These are phyloP conservation scores for Puma concolor DNA, from an alignment of 2,113 vertebrate species.

Conservation along the genomic window DNA sequence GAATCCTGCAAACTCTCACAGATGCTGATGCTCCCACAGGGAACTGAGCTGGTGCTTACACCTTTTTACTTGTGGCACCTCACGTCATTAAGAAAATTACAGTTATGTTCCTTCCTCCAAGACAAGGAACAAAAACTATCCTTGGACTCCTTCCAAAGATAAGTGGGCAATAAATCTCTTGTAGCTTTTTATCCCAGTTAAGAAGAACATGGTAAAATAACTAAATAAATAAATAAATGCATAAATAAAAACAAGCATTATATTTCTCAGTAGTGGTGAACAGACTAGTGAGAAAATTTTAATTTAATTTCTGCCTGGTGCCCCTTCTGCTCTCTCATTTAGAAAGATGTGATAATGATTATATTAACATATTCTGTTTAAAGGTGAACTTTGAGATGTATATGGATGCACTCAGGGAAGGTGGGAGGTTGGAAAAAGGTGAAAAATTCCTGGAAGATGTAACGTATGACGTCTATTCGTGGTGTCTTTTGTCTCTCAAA, in stretches of 20 bases:
- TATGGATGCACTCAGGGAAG: not conserved
- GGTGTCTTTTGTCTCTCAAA: not conserved
- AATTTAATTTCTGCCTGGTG: not conserved
- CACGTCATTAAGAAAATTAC: constrained; percentile 75
- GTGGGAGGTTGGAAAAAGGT: not conserved
- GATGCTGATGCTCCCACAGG: constrained; percentile 46
- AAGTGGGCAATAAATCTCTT: constrained; percentile 45
- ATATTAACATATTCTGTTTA: not conserved
- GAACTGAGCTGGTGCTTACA: not conserved
- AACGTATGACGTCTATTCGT: not conserved
- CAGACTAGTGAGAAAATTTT: not conserved
- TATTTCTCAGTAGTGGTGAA: not conserved
- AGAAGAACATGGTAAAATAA: not conserved
- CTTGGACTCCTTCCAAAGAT: constrained; percentile 52
- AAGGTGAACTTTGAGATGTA: not conserved
- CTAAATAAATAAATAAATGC: not conserved
- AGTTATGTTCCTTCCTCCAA: constrained; percentile 49
- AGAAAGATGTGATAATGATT: not conserved
- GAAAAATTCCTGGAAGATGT: not conserved
- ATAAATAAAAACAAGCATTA: not conserved
- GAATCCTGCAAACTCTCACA: constrained; percentile 58
- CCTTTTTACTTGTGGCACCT: constrained; percentile 67
- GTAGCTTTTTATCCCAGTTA: not conserved
- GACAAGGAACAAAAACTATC: constrained; percentile 41
- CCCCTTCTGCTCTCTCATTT: not conserved